phyloP scores from a whole-genome alignment of 64 coral and sea anemone genomes.

The Catalaphyllia jardinei region DNA sequence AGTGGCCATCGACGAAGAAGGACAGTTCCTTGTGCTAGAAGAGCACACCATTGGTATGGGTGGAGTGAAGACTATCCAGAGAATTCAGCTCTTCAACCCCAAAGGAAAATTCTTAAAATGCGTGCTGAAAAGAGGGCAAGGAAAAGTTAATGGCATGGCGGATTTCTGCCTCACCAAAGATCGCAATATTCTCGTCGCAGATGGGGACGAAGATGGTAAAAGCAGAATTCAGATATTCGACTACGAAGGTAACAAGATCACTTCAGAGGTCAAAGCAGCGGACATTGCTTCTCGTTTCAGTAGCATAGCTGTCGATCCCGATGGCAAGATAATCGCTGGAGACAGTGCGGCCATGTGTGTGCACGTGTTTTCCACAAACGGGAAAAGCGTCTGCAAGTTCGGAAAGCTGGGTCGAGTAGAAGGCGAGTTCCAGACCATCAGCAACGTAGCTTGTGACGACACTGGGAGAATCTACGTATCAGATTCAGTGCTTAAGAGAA shows the following conservation, averaged over 20 bases:
- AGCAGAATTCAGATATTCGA: slow-evolving; percentile 77
- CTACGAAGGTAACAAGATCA: slow-evolving; percentile 62
- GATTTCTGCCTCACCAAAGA: slow-evolving; percentile 80
- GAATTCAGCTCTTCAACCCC: slow-evolving; percentile 71
- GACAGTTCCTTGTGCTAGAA: slow-evolving; percentile 76
- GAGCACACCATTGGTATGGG: slow-evolving; percentile 62
- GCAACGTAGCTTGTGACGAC: slow-evolving; percentile 14
- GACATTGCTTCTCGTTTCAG: slow-evolving; percentile 36
- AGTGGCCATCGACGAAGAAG: slow-evolving; percentile 68
- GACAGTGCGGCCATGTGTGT: slow-evolving; percentile 37
- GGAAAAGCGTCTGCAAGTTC: slow-evolving; percentile 53
- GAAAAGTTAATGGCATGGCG: slow-evolving; percentile 68
- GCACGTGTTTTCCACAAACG: slow-evolving; percentile 48
- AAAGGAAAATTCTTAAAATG: slow-evolving; percentile 79
- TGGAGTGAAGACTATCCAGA: slow-evolving; percentile 57
- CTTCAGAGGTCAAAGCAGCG: slow-evolving; percentile 36
- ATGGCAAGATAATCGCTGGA: slow-evolving; percentile 58
- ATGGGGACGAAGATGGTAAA: slow-evolving; percentile 29
- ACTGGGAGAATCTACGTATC: slow-evolving; percentile 65
- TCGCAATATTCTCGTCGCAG: slow-evolving; percentile 66
- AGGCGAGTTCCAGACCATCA: slow-evolving; percentile 62
- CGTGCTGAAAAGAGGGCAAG: slow-evolving; percentile 67
- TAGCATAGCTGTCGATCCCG: slow-evolving; percentile 40
- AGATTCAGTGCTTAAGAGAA: slow-evolving; percentile 21
- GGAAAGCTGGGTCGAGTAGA: slow-evolving; percentile 63